Conservation (phyloP, 2,113 vertebrate genomes). For the Pyrgilauda ruficollis region DNA sequence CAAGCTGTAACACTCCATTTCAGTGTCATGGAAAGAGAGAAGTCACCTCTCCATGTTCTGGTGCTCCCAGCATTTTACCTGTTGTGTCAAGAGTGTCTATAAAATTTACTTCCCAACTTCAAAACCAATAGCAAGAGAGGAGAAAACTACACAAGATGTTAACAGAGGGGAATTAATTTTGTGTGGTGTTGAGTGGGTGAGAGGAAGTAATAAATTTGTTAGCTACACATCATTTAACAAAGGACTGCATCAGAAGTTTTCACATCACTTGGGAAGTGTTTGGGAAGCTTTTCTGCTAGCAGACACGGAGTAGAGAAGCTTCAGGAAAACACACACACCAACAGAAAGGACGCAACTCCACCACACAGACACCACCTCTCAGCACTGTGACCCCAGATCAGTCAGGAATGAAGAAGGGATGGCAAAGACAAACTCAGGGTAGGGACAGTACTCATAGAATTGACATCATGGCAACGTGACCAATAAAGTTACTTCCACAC, state of each 20-base stretch:
- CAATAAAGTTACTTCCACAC: not conserved
- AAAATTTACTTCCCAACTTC: not conserved
- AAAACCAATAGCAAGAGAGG: not conserved
- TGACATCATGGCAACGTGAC: not conserved
- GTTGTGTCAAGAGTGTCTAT: not conserved
- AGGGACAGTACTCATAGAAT: not conserved
- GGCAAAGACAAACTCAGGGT: not conserved
- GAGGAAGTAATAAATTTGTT: not conserved
- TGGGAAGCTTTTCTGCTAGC: not conserved
- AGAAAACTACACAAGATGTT: not conserved
- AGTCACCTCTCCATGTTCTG: fast-evolving
- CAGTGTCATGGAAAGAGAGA: not conserved
- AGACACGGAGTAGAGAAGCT: not conserved
- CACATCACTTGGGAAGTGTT: not conserved
- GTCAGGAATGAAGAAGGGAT: not conserved
- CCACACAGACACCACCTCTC: not conserved
- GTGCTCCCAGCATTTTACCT: not conserved
- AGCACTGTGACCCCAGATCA: not conserved
- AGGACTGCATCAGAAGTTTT: not conserved
- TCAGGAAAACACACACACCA: not conserved
- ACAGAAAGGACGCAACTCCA: not conserved
- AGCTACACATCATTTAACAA: not conserved
- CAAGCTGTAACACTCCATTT: not conserved
- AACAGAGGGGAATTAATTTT: not conserved
- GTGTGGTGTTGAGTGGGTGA: not conserved